Evolutionary conservation across 2,797 vertebrate genomes (phyloP), one percentile per base, ranked within the genome.

Genomic region (Glyptemys insculpta): DNA sequence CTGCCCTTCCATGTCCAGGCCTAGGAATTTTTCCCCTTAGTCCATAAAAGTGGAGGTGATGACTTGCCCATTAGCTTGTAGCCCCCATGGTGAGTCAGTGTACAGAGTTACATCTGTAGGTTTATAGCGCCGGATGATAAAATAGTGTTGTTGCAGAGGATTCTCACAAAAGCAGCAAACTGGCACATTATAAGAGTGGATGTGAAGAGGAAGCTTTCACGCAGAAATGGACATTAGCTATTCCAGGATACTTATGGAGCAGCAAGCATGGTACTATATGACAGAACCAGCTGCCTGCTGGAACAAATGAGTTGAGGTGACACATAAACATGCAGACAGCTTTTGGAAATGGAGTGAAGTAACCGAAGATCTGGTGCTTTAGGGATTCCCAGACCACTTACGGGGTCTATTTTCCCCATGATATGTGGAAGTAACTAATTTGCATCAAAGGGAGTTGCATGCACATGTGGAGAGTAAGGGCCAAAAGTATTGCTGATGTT

Each of bases 251-350:
- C 25, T 86, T 88, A 44, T 59, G 78, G 44, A 94, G 15, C 50
- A 88, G 81, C 4, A 87, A 88, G 74, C 0, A 0, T 34, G 29
- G 83, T 65, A 74, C 47, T 52, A 65, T 87, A 85, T 47, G 87
- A 89, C 83, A 92, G 79, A 94, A 81, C n/a, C 82, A 93, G 57
- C 59, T 96, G 87, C 76, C 27, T 76, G 21, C n/a, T 79, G 85
- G 76, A 50, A 76, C 19, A 34, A 1, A 53, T 23, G 37, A 92
- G 68, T 18, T 52, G 18, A 84, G 65, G 53, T 81, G 47, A 87
- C 57, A 85, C 50, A 92, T 8, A 52, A 86, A 87, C 4, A 56
- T 31, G 56, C 10, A 59, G 47, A 56, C 41, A 85, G 53, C 50
- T 88, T 96, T 95, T 86, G 81, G 92, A 93, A 87, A 91, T 0